These are phyloP conservation scores for Misgurnus anguillicaudatus DNA, from an alignment of 2,113 vertebrate genomes.

Conservation along the genomic window DNA sequence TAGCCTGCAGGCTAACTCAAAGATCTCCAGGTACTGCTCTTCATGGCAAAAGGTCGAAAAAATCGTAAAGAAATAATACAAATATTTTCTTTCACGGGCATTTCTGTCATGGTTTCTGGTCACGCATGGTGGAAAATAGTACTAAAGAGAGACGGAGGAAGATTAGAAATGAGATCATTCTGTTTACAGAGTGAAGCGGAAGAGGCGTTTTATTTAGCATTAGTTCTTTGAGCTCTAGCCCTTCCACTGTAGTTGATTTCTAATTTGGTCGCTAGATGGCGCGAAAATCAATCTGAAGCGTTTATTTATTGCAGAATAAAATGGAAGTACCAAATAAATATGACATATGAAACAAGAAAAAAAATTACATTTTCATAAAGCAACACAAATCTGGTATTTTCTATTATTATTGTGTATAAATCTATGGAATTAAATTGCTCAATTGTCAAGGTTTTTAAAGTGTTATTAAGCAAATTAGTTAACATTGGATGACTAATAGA, in stretches of 20 bases:
- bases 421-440: too few species aligned
- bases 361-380: too few species aligned
- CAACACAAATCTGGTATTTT: too few species aligned
- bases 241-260: neutral
- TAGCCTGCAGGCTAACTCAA: slow-evolving; percentile 47
- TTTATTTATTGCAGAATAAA: too few species aligned
- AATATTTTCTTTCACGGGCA: slow-evolving; percentile 1
- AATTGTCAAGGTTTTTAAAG: too few species aligned
- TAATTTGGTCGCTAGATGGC: neutral
- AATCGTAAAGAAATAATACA: neutral
- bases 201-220: slow-evolving; percentile 22
- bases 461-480: too few species aligned
- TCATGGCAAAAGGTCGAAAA: neutral
- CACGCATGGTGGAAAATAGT: slow-evolving; percentile 26
- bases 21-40: slow-evolving; percentile 9
- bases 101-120: neutral
- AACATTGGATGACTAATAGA: too few species aligned
- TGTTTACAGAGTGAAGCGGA: slow-evolving; percentile 40
- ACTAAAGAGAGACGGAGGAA: slow-evolving; percentile 69
- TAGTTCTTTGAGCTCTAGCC: neutral
- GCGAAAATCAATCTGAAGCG: too few species aligned
- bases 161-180: slow-evolving; percentile 64
- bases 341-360: too few species aligned
- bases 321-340: too few species aligned
- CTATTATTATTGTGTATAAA: too few species aligned